phyloP scores from a whole-genome alignment of 1,140 invertebrate genomes.

The Harlomillsia oculata region DNA sequence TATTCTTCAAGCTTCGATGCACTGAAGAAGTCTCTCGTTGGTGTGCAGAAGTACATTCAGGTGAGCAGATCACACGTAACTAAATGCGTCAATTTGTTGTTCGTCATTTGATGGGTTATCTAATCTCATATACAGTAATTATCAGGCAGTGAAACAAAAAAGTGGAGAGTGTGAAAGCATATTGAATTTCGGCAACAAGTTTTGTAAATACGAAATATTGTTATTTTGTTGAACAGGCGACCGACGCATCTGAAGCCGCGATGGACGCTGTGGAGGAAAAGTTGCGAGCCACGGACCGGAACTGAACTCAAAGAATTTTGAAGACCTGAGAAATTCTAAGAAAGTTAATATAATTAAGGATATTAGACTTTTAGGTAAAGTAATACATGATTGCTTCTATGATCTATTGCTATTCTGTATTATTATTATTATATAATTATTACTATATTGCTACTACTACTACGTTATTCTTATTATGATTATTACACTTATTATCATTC shows the following conservation, averaged over 20 bases:
- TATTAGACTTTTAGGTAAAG: too few species aligned
- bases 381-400: constrained; percentile 10
- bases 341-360: constrained; percentile 8
- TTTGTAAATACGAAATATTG: too few species aligned
- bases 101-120: neutral
- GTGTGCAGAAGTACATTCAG: constrained; percentile 94
- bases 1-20: constrained; percentile 95
- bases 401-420: too few species aligned
- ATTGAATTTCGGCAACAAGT: neutral
- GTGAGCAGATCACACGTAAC: constrained; percentile 37
- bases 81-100: neutral
- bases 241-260: constrained; percentile 80
- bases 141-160: too few species aligned
- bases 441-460: too few species aligned
- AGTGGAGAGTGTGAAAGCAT: neutral
- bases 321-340: too few species aligned
- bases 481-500: too few species aligned
- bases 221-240: constrained; percentile 52
- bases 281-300: constrained; percentile 80
- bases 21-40: constrained; percentile 86
- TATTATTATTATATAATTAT: too few species aligned
- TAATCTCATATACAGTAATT: too few species aligned
- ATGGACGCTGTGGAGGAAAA: constrained; percentile 85
- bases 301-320: constrained; percentile 49
- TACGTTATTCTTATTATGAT: too few species aligned